Conservation (phyloP, 2,113 vertebrate species). For the Myanophis thanlyinensis region DNA sequence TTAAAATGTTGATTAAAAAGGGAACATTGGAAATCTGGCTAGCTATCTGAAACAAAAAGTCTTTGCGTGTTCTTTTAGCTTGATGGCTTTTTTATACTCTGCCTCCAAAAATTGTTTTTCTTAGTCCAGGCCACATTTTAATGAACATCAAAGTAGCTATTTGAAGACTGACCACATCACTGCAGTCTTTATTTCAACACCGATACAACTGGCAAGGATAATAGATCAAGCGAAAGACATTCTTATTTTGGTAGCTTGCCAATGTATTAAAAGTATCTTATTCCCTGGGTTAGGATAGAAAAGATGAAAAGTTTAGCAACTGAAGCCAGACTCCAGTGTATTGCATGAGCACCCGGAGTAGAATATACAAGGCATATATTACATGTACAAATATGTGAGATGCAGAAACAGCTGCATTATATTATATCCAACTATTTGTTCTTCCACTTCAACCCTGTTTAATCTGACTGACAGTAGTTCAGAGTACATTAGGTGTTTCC, state of each 20-base stretch:
- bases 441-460: not conserved
- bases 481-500: not conserved
- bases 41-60: constrained; percentile 4
- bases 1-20: not conserved
- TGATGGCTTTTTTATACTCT: not conserved
- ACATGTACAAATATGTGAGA: not conserved
- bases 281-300: constrained; percentile 1
- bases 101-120: not conserved
- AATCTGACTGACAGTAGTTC: not conserved
- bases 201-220: not conserved
- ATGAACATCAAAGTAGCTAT: constrained; percentile 14
- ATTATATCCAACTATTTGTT: not conserved
- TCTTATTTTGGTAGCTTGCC: not conserved
- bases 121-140: not conserved
- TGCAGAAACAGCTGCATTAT: not conserved
- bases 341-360: constrained; percentile 6
- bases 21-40: not conserved
- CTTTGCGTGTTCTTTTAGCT: not conserved
- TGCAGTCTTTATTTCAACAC: not conserved
- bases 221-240: not conserved
- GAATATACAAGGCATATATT: not conserved
- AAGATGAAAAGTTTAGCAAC: not conserved
- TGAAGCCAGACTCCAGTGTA: not conserved
- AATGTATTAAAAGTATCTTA: not conserved
- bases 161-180: constrained; percentile 14